Base-by-base conservation (phyloP, 1,140 invertebrate species). In the Eriosoma lanigerum region DNA sequence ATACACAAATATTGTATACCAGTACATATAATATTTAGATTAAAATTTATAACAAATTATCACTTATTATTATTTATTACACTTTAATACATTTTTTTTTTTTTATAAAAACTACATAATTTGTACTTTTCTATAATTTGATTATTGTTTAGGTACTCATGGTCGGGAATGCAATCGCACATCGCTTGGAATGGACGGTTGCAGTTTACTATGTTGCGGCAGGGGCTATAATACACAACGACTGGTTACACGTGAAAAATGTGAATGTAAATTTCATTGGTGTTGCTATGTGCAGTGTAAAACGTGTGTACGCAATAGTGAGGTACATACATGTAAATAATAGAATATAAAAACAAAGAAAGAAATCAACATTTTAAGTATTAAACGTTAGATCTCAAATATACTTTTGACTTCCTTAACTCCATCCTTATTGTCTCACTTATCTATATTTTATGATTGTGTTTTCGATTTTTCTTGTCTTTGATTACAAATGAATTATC, bases 81-180 rank as follows among this genome's bases (percentile, higher is more conserved):
- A n/a, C n/a, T n/a, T n/a, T n/a, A n/a, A n/a, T n/a, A n/a, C n/a
- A n/a, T n/a, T n/a, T n/a, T n/a, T n/a, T n/a, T n/a, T n/a, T n/a
- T n/a, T n/a, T n/a, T n/a, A n/a, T n/a, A n/a, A n/a, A n/a, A n/a
- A n/a, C n/a, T n/a, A n/a, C n/a, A n/a, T n/a, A n/a, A n/a, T n/a
- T n/a, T n/a, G n/a, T n/a, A n/a, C n/a, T n/a, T n/a, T n/a, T n/a
- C n/a, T n/a, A n/a, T n/a, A n/a, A n/a, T n/a, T n/a, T n/a, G n/a
- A 13, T 44, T 5, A 21, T n/a, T 80, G 81, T 73, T 38, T 80
- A 83, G 94, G 94, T 26, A 96, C 94, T 1, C 89, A 91, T 75
- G 93, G 94, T 2, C 88, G 95, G 26, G 85, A 89, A 44, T 96
- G 95, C 85, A 95, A 95, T 85, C 88, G 92, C 81, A 94, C 92